Conservation (phyloP, 2,888 invertebrate species). For the Lamellibrachia columna region DNA sequence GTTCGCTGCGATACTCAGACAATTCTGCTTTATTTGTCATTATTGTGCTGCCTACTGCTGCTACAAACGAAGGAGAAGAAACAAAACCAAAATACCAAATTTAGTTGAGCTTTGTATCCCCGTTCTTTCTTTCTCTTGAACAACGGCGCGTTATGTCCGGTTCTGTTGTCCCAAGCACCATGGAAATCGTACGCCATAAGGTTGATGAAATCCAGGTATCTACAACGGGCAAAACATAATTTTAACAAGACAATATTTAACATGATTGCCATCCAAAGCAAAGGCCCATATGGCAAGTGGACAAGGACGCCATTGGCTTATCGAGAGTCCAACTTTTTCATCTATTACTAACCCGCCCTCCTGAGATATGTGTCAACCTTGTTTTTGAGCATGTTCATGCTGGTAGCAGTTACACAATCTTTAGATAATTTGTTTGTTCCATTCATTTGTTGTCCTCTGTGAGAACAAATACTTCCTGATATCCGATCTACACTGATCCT, state of each 20-base stretch:
- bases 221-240: neutral
- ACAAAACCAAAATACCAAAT: neutral
- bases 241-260: neutral
- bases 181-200: constrained; percentile 10
- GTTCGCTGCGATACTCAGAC: neutral
- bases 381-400: no score
- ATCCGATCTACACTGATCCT: no score
- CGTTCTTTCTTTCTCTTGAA: neutral
- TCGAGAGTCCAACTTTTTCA: no score
- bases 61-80: neutral
- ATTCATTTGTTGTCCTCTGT: no score
- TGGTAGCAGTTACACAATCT: no score
- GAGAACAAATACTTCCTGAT: no score
- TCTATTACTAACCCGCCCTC: no score
- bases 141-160: neutral
- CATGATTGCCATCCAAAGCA: neutral
- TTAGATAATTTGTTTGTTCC: no score
- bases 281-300: no score
- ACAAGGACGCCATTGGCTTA: no score
- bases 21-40: neutral
- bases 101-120: neutral
- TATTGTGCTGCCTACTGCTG: neutral
- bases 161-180: neutral
- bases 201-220: neutral
- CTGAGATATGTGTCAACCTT: no score